phyloP scores from a whole-genome alignment of 2,797 vertebrate species.

The Anableps anableps region DNA sequence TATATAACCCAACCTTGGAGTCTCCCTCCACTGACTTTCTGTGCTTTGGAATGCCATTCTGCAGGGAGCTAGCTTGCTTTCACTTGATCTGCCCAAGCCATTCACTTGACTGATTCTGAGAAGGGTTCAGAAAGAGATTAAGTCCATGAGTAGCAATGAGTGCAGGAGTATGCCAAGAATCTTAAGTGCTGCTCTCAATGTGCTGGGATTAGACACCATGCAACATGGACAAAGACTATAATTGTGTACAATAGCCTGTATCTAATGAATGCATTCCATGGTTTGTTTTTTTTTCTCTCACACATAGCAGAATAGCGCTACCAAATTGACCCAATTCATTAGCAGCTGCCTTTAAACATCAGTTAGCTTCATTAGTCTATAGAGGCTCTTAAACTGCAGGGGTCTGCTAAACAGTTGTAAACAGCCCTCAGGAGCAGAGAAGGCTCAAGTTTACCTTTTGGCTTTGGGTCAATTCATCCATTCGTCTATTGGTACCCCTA shows the following conservation, averaged over 20 bases:
- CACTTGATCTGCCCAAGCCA: conserved; percentile 87
- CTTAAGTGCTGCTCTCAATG: conserved; percentile 88
- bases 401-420: conserved; percentile 67
- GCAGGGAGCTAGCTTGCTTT: conserved; percentile 81
- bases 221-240: conserved; percentile 75
- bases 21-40: conserved; percentile 64
- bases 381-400: conserved; percentile 56
- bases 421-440: conserved; percentile 50
- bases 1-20: conserved; percentile 71
- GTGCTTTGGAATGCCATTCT: conserved; percentile 74
- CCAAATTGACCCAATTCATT: conserved; percentile 69
- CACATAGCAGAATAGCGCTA: conserved; percentile 38
- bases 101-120: conserved; percentile 87
- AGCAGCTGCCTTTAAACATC: conserved; percentile 61
- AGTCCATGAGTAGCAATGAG: conserved; percentile 87
- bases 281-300: conserved; percentile 46
- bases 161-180: conserved; percentile 89
- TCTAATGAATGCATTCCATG: conserved; percentile 55
- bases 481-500: background rate
- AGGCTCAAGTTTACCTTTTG: conserved; percentile 41
- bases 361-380: conserved; percentile 56
- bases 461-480: conserved; percentile 28
- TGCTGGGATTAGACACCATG: conserved; percentile 77
- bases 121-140: conserved; percentile 77
- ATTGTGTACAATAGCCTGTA: conserved; percentile 65